These are phyloP conservation scores for Caerostris extrusa DNA, from an alignment of 1,140 invertebrate genomes.

Conservation along the genomic window DNA sequence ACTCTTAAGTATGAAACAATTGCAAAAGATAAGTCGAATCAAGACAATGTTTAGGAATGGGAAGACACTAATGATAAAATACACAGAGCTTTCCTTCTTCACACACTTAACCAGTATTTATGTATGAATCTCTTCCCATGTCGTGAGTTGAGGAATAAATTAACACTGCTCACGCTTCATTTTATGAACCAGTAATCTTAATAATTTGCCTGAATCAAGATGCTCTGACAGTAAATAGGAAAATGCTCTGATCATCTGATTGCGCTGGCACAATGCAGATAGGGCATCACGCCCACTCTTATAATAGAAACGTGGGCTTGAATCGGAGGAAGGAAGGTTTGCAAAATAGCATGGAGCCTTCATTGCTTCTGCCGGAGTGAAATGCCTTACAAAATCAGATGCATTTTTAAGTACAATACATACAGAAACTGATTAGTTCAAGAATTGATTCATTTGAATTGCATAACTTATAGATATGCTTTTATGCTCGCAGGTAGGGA, in stretches of 20 bases:
- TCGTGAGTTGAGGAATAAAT: constrained; percentile 53
- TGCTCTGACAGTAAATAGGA: constrained; percentile 18
- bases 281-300: constrained; percentile 25
- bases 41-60: not conserved
- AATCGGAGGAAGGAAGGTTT: not conserved
- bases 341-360: not conserved
- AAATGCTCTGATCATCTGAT: constrained; percentile 43
- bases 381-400: too few relatives aligned
- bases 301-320: constrained; percentile 5
- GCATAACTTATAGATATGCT: too few relatives aligned
- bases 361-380: not conserved
- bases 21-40: too few relatives aligned
- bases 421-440: too few relatives aligned
- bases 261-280: not conserved
- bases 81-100: constrained; percentile 22
- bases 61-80: not conserved
- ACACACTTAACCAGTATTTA: constrained; percentile 46
- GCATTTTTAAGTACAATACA: too few relatives aligned
- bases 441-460: too few relatives aligned
- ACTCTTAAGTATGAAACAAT: too few relatives aligned
- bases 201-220: constrained; percentile 48
- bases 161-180: constrained; percentile 43
- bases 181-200: constrained; percentile 54
- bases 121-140: not conserved
- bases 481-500: too few relatives aligned